These are phyloP conservation scores for Phrynosoma blainvillii DNA, from an alignment of 2,113 vertebrate species.

Conservation along the genomic window DNA sequence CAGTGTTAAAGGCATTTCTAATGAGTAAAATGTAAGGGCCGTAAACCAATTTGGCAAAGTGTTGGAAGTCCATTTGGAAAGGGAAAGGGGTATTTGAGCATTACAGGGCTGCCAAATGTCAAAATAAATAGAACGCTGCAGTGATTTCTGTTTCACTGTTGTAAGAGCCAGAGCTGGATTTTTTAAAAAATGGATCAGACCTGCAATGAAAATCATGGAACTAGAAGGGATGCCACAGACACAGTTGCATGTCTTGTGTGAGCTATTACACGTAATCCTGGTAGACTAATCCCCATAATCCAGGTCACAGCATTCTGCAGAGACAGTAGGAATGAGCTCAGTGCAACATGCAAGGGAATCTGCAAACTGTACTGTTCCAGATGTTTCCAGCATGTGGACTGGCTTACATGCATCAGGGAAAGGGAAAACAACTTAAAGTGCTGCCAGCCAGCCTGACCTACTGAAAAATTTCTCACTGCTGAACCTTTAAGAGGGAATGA, in stretches of 20 bases:
- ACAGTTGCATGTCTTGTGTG: neutral
- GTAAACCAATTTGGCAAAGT: constrained; percentile 23
- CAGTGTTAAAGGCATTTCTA: constrained; percentile 22
- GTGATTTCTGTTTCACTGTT: neutral
- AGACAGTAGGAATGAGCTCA: neutral
- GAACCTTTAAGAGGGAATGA: neutral
- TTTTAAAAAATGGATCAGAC: rapidly evolving
- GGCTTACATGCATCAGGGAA: neutral
- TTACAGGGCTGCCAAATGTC: neutral
- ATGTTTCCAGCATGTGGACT: neutral
- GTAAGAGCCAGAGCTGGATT: neutral
- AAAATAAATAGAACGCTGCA: neutral
- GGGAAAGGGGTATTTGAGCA: constrained; percentile 12
- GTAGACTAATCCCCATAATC: neutral
- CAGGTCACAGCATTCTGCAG: too few species aligned
- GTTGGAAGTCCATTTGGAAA: neutral
- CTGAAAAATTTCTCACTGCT: too few species aligned
- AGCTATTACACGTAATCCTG: neutral
- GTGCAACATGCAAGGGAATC: neutral
- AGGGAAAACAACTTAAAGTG: too few species aligned
- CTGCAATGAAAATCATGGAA: neutral
- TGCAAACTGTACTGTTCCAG: neutral
- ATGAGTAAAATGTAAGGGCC: constrained; percentile 39
- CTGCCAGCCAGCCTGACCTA: neutral
- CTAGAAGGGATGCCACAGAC: neutral